Evolutionary conservation across 2,113 vertebrate genomes (phyloP).

Genomic region (Nipponia nippon): DNA sequence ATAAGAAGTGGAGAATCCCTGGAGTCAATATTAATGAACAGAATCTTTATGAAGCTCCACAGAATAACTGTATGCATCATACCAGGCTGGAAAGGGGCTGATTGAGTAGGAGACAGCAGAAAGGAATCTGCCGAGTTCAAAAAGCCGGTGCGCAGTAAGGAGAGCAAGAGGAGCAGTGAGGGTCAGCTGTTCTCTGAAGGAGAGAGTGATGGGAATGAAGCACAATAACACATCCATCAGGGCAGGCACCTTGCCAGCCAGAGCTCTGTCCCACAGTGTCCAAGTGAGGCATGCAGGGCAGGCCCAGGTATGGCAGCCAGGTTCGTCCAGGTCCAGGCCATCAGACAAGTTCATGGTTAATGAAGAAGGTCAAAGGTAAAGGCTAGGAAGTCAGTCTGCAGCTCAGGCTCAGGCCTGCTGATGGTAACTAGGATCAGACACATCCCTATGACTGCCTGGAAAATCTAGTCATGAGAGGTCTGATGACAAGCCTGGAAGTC

Average conservation of each 20-base stretch:
- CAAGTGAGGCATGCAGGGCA: background rate
- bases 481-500: background rate
- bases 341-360: background rate
- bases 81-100: background rate
- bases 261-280: background rate
- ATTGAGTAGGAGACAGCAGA: background rate
- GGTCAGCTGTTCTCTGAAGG: background rate
- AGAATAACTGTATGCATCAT: background rate
- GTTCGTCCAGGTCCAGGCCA: background rate
- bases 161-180: background rate
- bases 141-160: background rate
- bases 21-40: background rate
- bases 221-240: background rate
- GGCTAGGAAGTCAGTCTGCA: background rate
- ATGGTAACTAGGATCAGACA: background rate
- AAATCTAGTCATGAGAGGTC: background rate
- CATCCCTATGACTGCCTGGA: background rate
- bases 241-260: background rate
- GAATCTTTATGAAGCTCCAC: background rate
- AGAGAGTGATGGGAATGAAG: background rate
- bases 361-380: background rate
- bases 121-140: background rate
- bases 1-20: background rate
- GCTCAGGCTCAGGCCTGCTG: background rate
- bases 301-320: background rate